Evolutionary conservation across 2,113 vertebrate genomes (phyloP), one percentile per base, ranked within the genome.

Genomic region (Anser cygnoides): DNA sequence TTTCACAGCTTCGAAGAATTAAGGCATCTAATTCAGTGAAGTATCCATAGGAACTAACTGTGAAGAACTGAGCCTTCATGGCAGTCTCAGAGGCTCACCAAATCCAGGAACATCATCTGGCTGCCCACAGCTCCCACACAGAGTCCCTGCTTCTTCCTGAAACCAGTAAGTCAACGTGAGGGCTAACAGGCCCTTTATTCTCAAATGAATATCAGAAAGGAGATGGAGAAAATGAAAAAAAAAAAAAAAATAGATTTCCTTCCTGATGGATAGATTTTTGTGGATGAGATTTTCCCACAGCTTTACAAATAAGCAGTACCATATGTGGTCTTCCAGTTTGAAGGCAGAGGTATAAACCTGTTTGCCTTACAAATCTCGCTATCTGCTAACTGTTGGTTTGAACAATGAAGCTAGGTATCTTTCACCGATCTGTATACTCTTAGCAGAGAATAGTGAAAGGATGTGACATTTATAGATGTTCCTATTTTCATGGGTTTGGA

Each of bases 401-500:
- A 70, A 76, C 28, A 65, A 9, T 13, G 4, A 10, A 92, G 28
- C 46, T 91, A 58, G 28, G 31, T 49, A 43, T 90, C 75, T 74
- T 62, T 94, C 67, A 70, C 50, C 65, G n/a, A 55, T 92, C 28
- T 63, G 65, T 41, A 33, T 57, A 90, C 66, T 96, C 62, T 91
- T 54, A 75, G 70, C 37, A 50, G 43, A 5, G 8, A 81, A 81
- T 31, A 91, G 83, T 49, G 70, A 95, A 96, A 96, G 50, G 46
- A 94, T 55, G 35, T 79, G 88, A 84, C 66, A 54, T 83, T 90
- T 91, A 89, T 95, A 95, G n/a, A 58, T 78, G 29, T 87, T 97
- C 95, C 90, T 96, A 25, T 94, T 97, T 96, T 71, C 81, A 91
- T 35, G 75, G 90, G 33, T 73, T 76, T 23, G 52, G n/a, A 77